A percentile compares a stretch with the other conserved stretches of the same genome.
phyloP scores from a whole-genome alignment of 2,113 vertebrate genomes.

The Petrocephalus microphthalmus region DNA sequence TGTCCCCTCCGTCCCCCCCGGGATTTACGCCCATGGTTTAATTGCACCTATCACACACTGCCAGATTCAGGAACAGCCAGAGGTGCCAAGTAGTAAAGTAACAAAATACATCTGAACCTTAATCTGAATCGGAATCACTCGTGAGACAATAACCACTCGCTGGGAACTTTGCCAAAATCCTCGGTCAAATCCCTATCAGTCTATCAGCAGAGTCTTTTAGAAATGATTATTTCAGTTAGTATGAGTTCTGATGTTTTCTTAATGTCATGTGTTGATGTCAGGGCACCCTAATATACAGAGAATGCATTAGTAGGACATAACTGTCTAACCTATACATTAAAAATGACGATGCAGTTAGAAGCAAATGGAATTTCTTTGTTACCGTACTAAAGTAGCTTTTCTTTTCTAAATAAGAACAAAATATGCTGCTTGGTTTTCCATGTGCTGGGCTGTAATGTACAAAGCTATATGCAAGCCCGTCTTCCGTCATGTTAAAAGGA shows the following conservation, averaged over 20 bases:
- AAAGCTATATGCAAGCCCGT: not conserved
- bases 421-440: not conserved
- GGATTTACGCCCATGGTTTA: too few species aligned
- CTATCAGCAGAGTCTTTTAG: not conserved
- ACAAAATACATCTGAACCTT: too few species aligned
- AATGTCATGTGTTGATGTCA: not conserved
- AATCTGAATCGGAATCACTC: not conserved
- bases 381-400: not conserved
- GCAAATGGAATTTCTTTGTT: not conserved
- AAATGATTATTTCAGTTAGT: not conserved
- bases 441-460: not conserved
- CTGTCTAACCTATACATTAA: not conserved
- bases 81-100: not conserved
- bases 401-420: not conserved
- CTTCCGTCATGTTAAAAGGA: not conserved
- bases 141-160: not conserved
- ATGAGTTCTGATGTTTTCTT: not conserved
- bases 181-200: not conserved
- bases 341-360: not conserved
- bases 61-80: not conserved
- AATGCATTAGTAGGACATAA: not conserved
- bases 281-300: not conserved
- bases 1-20: too few species aligned
- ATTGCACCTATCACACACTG: not conserved
- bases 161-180: not conserved